Percentiles rank a stretch among this genome's conserved stretches.
phyloP scores from a whole-genome alignment of 1,140 invertebrate species.

The Solen grandis region DNA sequence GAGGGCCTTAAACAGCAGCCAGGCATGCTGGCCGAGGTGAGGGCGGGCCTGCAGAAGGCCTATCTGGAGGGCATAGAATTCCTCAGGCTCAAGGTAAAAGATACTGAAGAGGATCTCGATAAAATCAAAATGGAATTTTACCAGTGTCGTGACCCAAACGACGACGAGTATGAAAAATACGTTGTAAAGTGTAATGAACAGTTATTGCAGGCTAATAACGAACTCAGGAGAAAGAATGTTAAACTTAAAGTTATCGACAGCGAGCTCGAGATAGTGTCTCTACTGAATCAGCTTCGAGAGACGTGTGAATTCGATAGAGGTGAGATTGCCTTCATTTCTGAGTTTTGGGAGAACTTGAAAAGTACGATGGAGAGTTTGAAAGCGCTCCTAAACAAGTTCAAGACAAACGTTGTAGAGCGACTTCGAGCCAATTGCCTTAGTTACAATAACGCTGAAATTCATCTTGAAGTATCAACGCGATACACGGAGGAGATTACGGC shows the following conservation, averaged over 20 bases:
- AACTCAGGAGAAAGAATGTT: constrained; percentile 69
- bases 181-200: constrained; percentile 67
- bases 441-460: constrained; percentile 67
- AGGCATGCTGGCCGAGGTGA: constrained; percentile 60
- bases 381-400: constrained; percentile 68
- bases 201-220: constrained; percentile 72
- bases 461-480: constrained; percentile 69
- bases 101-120: constrained; percentile 65
- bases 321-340: constrained; percentile 67
- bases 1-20: no score
- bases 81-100: constrained; percentile 65
- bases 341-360: constrained; percentile 76
- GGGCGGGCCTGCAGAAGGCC: constrained; percentile 69
- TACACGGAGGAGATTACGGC: constrained; percentile 72
- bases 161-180: constrained; percentile 61
- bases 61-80: constrained; percentile 76
- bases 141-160: constrained; percentile 55
- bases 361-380: constrained; percentile 64
- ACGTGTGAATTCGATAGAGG: constrained; percentile 62
- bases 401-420: constrained; percentile 70
- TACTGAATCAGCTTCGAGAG: constrained; percentile 73
- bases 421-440: constrained; percentile 74
- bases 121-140: constrained; percentile 63
- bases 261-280: constrained; percentile 68
- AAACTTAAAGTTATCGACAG: constrained; percentile 73